These are phyloP conservation scores for Anoplopoma fimbria DNA, from an alignment of 2,113 vertebrate genomes.

Conservation along the genomic window DNA sequence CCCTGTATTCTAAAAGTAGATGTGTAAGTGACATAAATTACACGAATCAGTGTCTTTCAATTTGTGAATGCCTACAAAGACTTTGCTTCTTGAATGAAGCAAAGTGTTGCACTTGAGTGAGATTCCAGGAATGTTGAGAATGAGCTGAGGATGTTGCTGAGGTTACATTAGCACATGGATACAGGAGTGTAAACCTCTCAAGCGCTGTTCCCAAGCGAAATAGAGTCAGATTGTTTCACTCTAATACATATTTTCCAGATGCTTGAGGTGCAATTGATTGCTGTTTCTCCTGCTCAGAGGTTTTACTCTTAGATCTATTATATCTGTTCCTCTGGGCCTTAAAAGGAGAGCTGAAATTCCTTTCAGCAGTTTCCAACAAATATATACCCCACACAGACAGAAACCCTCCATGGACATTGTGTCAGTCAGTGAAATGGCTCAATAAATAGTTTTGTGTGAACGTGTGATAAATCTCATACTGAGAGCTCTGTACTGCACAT, in stretches of 20 bases:
- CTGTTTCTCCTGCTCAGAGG: conserved; percentile 26
- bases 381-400: conserved; percentile 8
- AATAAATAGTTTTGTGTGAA: not conserved
- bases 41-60: not conserved
- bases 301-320: conserved; percentile 39
- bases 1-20: not conserved
- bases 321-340: conserved; percentile 18
- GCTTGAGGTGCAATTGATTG: conserved; percentile 47
- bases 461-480: conserved; percentile 22
- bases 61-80: not conserved
- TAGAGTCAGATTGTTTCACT: conserved; percentile 3
- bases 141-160: not conserved
- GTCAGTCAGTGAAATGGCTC: conserved; percentile 29
- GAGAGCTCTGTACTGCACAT: conserved; percentile 2
- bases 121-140: not conserved
- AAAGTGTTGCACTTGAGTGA: not conserved
- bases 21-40: not conserved
- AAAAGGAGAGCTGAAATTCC: conserved; percentile 3
- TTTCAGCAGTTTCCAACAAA: conserved; percentile 25
- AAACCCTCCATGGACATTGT: conserved; percentile 19
- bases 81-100: not conserved
- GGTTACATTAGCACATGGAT: not conserved
- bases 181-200: not conserved
- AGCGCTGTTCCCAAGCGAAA: not conserved
- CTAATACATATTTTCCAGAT: conserved; percentile 44